Evolutionary conservation across 2,113 vertebrate genomes (phyloP).

Genomic region (Parus major): DNA sequence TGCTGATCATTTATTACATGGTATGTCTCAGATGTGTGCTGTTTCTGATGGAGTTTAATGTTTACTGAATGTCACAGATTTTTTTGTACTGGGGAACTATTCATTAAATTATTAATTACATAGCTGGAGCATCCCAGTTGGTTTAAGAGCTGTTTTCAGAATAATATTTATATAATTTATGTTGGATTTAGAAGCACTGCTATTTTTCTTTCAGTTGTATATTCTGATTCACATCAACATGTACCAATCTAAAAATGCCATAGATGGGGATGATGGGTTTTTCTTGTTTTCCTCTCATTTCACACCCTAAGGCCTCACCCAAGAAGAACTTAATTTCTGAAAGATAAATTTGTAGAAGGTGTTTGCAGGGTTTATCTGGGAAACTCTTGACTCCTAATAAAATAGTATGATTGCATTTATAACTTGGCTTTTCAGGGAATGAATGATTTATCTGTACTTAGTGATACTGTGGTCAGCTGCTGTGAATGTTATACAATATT

Average conservation of each 20-base stretch:
- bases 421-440: not conserved
- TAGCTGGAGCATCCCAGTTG: not conserved
- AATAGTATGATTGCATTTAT: not conserved
- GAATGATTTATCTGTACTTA: not conserved
- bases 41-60: not conserved
- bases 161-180: not conserved
- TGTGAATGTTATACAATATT: not conserved
- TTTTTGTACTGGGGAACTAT: not conserved
- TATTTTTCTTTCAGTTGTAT: not conserved
- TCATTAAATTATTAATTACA: not conserved
- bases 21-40: not conserved
- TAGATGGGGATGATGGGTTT: not conserved
- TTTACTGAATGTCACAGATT: not conserved
- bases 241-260: fast-evolving
- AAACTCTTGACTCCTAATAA: not conserved
- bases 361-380: not conserved
- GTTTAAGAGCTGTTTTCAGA: not conserved
- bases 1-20: not conserved
- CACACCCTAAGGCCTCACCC: not conserved
- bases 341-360: not conserved
- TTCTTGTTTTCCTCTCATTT: not conserved
- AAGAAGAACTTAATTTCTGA: not conserved
- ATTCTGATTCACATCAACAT: not conserved
- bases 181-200: not conserved
- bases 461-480: not conserved